A percentile compares a stretch with the other conserved stretches of the same genome.
Conservation (phyloP, 2,113 vertebrate species). For the Rhineura floridana region DNA sequence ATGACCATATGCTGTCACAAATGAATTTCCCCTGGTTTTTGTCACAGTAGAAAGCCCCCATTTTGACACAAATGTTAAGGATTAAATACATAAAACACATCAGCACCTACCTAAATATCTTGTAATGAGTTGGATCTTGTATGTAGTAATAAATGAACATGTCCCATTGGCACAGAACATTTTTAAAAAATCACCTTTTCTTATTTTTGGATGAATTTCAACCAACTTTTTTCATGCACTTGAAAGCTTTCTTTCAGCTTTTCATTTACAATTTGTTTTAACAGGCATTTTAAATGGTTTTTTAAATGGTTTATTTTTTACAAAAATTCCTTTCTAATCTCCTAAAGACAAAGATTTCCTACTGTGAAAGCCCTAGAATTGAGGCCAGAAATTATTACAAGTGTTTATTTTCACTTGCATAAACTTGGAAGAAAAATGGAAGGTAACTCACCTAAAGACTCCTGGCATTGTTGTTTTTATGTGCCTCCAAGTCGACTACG, state of each 20-base stretch:
- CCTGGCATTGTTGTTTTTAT: too few relatives aligned
- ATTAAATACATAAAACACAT: constrained; percentile 50
- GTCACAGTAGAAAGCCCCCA: constrained; percentile 36
- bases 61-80: constrained; percentile 14
- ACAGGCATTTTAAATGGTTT: constrained; percentile 52
- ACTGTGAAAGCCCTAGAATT: constrained; percentile 39
- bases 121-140: constrained; percentile 68
- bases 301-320: constrained; percentile 37
- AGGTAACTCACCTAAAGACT: constrained; percentile 49
- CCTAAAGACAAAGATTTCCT: constrained; percentile 38
- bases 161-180: constrained; percentile 46
- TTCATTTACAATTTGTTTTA: constrained; percentile 52
- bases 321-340: constrained; percentile 55
- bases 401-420: constrained; percentile 48
- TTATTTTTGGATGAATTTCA: constrained; percentile 68
- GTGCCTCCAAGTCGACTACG: too few relatives aligned
- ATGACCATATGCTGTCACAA: constrained; percentile 23
- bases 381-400: constrained; percentile 52
- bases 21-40: constrained; percentile 35
- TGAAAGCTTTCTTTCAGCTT: constrained; percentile 54
- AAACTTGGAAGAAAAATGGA: constrained; percentile 54
- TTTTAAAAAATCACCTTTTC: constrained; percentile 55
- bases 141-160: constrained; percentile 61
- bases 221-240: constrained; percentile 41
- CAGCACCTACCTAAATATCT: constrained; percentile 58